Conservation (phyloP, 2,797 vertebrate genomes). For the Rallus crepitans region DNA sequence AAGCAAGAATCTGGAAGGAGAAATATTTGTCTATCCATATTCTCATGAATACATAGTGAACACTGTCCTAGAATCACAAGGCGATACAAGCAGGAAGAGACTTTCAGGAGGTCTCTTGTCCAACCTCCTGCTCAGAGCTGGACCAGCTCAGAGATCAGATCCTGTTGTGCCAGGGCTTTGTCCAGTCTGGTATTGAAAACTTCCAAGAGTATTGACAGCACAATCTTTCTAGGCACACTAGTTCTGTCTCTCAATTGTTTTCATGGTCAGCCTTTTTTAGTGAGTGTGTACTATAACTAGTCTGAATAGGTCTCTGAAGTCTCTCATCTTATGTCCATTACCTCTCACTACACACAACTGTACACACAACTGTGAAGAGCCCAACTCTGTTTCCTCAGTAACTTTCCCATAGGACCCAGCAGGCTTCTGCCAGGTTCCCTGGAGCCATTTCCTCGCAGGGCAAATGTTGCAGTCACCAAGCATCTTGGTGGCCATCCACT, state of each 20-base stretch:
- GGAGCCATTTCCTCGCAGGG: not conserved
- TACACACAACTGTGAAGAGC: not conserved
- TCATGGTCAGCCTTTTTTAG: not conserved
- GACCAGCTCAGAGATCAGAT: not conserved
- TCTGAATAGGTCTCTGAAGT: not conserved
- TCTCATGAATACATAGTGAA: not conserved
- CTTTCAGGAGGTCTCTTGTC: not conserved
- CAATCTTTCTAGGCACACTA: not conserved
- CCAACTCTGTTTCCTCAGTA: rapidly evolving
- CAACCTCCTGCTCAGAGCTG: not conserved
- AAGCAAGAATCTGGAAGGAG: not conserved
- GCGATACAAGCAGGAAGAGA: too few species aligned
- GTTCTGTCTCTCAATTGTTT: not conserved
- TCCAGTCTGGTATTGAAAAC: not conserved
- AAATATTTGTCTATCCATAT: not conserved
- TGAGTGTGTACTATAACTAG: not conserved
- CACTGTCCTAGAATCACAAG: not conserved
- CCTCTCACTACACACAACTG: not conserved
- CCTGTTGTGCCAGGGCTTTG: not conserved
- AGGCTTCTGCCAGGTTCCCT: not conserved
- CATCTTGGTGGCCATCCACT: not conserved
- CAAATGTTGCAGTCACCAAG: not conserved
- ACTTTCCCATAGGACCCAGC: too few species aligned
- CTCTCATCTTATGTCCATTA: not conserved
- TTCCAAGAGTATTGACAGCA: not conserved